Conservation (phyloP, 2,113 vertebrate genomes). For the Cavia aperea region DNA sequence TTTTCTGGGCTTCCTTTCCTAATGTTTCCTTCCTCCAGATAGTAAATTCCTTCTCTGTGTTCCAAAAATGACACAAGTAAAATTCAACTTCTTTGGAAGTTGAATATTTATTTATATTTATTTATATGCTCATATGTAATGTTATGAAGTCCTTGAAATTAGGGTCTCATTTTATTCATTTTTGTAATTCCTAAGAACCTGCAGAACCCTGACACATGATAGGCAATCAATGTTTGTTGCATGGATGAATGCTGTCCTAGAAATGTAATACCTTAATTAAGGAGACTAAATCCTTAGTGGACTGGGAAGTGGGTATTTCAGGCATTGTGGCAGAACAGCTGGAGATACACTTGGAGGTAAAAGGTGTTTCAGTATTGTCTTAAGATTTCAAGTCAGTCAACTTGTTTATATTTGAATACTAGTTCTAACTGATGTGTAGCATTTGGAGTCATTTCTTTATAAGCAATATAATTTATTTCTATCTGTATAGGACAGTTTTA, state of each 20-base stretch:
- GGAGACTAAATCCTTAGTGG: conserved; percentile 16
- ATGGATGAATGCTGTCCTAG: conserved; percentile 28
- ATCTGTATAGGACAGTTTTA: not conserved
- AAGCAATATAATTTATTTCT: not conserved
- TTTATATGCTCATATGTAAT: not conserved
- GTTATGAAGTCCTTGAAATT: not conserved
- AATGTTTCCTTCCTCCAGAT: not conserved
- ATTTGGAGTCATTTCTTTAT: not conserved
- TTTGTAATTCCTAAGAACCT: conserved; percentile 36
- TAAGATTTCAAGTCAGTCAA: not conserved
- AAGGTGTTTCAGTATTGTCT: conserved; percentile 20
- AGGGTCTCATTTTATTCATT: conserved; percentile 6
- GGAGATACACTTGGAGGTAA: conserved; percentile 26
- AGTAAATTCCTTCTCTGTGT: not conserved
- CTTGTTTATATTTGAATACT: conserved; percentile 20
- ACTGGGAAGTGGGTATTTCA: not conserved
- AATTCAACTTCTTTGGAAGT: not conserved
- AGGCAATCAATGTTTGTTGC: conserved; percentile 44
- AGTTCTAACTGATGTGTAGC: not conserved
- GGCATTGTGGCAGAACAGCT: not conserved
- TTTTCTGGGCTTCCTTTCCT: not conserved
- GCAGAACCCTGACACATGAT: conserved; percentile 9
- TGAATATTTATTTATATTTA: not conserved
- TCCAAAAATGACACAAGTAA: not conserved
- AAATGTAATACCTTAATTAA: conserved; percentile 59